These are phyloP conservation scores for Salticus scenicus DNA, from an alignment of 2,888 invertebrate genomes.

Conservation along the genomic window DNA sequence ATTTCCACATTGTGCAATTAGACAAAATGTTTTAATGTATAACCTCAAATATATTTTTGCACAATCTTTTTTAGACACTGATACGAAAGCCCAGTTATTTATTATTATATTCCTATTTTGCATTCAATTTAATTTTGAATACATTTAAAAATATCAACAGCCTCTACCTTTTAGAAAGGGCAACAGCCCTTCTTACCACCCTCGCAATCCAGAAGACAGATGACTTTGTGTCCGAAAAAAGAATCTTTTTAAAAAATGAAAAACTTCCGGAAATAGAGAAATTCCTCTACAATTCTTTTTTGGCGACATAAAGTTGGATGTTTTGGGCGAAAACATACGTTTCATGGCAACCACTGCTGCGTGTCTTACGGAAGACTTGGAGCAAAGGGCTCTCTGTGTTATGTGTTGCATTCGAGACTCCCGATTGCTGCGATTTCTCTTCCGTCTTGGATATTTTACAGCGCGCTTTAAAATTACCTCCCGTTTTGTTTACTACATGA, in stretches of 20 bases:
- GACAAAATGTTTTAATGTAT: too few species aligned
- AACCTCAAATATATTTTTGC: too few species aligned
- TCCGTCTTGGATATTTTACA: not conserved
- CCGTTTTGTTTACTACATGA: too few species aligned
- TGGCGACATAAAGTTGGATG: constrained; percentile 3
- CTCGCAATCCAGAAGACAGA: not conserved
- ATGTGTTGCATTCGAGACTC: constrained; percentile 44
- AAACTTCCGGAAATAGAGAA: not conserved
- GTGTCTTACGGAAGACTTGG: not conserved
- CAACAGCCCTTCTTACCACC: constrained; percentile 2
- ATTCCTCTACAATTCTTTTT: constrained; percentile 3
- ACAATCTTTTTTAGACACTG: too few species aligned
- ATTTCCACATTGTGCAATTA: too few species aligned
- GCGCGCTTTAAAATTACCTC: too few species aligned
- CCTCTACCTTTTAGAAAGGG: not conserved
- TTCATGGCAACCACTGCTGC: constrained; percentile 6
- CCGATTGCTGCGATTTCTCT: constrained; percentile 37
- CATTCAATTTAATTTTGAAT: too few species aligned
- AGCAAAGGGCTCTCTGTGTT: constrained; percentile 19
- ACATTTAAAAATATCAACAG: too few species aligned
- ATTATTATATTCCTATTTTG: too few species aligned
- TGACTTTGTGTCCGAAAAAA: not conserved
- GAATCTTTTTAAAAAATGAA: not conserved
- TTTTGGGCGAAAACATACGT: not conserved
- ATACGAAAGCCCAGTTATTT: too few species aligned